phyloP scores from a whole-genome alignment of 2,797 vertebrate species.

The Myotis vivesi region DNA sequence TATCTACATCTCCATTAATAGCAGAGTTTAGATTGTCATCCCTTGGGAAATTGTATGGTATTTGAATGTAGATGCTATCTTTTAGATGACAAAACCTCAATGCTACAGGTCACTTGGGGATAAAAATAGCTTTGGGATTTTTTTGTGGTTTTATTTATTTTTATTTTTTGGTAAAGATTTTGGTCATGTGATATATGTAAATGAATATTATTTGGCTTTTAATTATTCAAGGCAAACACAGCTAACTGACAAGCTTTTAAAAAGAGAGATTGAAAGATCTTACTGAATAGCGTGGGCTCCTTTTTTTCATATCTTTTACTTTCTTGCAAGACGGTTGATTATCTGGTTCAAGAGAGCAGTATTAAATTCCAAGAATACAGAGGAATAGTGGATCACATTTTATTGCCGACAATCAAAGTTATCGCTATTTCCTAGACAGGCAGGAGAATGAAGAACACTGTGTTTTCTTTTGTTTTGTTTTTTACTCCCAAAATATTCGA shows the following conservation, averaged over 20 bases:
- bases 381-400: conserved; percentile 60
- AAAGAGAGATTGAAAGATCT: conserved; percentile 15
- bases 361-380: conserved; percentile 61
- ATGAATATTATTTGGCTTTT: conserved; percentile 30
- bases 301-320: not conserved
- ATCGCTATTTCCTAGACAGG: conserved; percentile 39
- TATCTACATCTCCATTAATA: conserved; percentile 50
- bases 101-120: not conserved
- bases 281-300: not conserved
- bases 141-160: too few relatives aligned
- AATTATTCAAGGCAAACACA: conserved; percentile 54
- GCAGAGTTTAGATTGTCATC: conserved; percentile 17
- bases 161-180: conserved; percentile 28
- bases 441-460: conserved; percentile 42
- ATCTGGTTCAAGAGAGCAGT: conserved; percentile 15
- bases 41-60: conserved; percentile 37
- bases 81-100: conserved; percentile 41
- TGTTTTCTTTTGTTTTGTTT: not conserved
- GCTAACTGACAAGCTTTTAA: conserved; percentile 38
- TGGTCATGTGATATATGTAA: conserved; percentile 40
- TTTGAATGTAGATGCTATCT: conserved; percentile 53
- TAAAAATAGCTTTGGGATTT: conserved; percentile 50
- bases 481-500: not conserved
- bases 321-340: conserved; percentile 31
- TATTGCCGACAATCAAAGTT: conserved; percentile 56